phyloP scores from a whole-genome alignment of 92 coral and sea anemone genomes.

The Palythoa grandiflora region DNA sequence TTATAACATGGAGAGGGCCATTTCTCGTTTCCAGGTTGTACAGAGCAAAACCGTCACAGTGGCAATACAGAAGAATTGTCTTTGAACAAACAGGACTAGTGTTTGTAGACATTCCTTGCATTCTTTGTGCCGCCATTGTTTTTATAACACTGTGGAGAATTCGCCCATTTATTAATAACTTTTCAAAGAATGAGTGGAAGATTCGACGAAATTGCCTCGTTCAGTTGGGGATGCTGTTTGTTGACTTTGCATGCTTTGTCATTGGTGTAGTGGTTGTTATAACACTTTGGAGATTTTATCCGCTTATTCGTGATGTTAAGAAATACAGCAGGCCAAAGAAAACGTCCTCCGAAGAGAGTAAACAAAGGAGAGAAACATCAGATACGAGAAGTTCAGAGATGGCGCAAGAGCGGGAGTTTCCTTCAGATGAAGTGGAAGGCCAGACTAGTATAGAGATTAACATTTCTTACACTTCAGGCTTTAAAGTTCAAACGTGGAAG shows the following conservation, averaged over 20 bases:
- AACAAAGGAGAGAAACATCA: conserved; percentile 20
- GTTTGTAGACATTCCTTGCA: conserved; percentile 94
- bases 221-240: conserved; percentile 78
- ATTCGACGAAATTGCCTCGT: conserved; percentile 73
- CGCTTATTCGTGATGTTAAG: conserved; percentile 75
- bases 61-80: conserved; percentile 72
- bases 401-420: conserved; percentile 12
- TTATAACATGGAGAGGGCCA: conserved; percentile 93
- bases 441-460: neutral
- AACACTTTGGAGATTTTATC: conserved; percentile 94
- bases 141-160: conserved; percentile 89
- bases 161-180: conserved; percentile 86
- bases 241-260: conserved; percentile 84
- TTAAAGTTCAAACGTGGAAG: conserved; percentile 77
- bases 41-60: conserved; percentile 67
- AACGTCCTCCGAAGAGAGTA: neutral
- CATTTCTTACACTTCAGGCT: neutral
- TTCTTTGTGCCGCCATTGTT: conserved; percentile 82
- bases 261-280: conserved; percentile 66
- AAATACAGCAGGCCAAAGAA: conserved; percentile 77
- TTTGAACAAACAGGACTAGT: conserved; percentile 73
- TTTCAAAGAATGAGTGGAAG: conserved; percentile 81
- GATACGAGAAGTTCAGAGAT: neutral
- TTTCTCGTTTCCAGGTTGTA: conserved; percentile 64
- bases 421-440: neutral